phyloP scores from a whole-genome alignment of 2,113 vertebrate species.

The Anguilla japonica region DNA sequence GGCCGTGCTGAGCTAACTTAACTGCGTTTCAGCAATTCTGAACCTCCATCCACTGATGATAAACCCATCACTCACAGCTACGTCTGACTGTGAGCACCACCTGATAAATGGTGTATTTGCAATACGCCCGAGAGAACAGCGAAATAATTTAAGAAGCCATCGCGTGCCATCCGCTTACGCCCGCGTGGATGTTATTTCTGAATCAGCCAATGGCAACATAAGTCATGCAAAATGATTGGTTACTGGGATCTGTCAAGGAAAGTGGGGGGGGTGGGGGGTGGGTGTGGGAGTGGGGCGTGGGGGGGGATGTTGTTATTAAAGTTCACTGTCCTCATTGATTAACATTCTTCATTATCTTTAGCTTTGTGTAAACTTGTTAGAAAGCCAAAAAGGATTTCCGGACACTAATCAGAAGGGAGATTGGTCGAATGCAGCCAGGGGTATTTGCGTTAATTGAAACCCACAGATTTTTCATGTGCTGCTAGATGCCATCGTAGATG shows the following conservation, averaged over 20 bases:
- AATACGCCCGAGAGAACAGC: background rate
- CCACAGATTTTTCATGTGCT: background rate
- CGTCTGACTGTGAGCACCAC: constrained; percentile 19
- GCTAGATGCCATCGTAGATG: too few relatives aligned
- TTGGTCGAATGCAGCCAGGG: constrained; percentile 18
- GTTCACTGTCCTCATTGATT: constrained; percentile 49
- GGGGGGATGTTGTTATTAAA: constrained; percentile 36
- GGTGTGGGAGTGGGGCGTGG: background rate
- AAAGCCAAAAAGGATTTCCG: constrained; percentile 22
- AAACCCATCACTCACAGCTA: constrained; percentile 37
- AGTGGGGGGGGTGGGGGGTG: background rate
- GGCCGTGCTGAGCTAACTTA: constrained; percentile 5
- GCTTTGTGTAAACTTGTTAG: constrained; percentile 28
- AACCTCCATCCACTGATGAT: constrained; percentile 38
- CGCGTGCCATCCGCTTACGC: constrained; percentile 11
- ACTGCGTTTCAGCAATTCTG: constrained; percentile 31
- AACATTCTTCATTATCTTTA: constrained; percentile 50
- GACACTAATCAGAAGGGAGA: constrained; percentile 32
- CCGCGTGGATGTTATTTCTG: constrained; percentile 40
- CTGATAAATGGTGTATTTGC: constrained; percentile 29
- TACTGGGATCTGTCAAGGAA: constrained; percentile 9
- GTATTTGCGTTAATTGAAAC: background rate
- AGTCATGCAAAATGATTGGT: constrained; percentile 23
- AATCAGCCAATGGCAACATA: constrained; percentile 45
- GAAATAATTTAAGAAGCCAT: constrained; percentile 33